A percentile compares a stretch with the other conserved stretches of the same genome.
Evolutionary conservation across 2,113 vertebrate genomes (phyloP).

Genomic region (Phrynosoma blainvillii): DNA sequence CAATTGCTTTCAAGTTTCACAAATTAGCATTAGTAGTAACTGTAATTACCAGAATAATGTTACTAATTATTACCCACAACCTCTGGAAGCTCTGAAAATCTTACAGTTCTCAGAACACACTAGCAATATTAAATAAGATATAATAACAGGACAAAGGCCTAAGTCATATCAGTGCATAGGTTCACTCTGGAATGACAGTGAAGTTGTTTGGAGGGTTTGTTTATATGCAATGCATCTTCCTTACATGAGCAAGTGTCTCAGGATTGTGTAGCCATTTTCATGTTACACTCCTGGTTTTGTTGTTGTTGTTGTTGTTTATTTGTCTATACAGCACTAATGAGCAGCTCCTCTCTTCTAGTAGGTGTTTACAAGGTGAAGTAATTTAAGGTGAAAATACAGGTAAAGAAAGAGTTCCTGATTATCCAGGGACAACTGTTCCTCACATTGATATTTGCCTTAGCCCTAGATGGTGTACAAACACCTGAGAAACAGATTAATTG

Average conservation of each 20-base stretch:
- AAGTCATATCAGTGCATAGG: background rate
- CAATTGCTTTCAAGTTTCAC: no score
- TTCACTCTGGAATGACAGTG: background rate
- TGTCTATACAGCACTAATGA: background rate
- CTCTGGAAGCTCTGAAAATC: background rate
- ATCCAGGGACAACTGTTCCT: no score
- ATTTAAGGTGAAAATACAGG: background rate
- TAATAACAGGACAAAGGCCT: no score
- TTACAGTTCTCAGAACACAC: background rate
- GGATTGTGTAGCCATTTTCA: background rate
- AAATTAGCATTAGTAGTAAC: no score
- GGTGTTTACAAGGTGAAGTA: background rate
- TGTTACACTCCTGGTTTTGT: background rate
- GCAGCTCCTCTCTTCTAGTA: background rate
- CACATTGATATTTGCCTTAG: background rate
- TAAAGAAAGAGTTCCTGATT: background rate
- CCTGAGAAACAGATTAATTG: background rate
- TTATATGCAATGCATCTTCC: background rate
- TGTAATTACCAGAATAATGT: no score
- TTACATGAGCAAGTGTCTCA: background rate
- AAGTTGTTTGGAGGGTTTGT: background rate
- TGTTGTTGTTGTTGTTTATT: background rate
- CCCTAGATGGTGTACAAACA: background rate
- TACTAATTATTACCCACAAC: no score
- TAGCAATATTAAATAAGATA: background rate